These are phyloP conservation scores for Ophiothrix spiculata DNA, from an alignment of 35 echinoderm and acorn worm genomes.

Conservation along the genomic window DNA sequence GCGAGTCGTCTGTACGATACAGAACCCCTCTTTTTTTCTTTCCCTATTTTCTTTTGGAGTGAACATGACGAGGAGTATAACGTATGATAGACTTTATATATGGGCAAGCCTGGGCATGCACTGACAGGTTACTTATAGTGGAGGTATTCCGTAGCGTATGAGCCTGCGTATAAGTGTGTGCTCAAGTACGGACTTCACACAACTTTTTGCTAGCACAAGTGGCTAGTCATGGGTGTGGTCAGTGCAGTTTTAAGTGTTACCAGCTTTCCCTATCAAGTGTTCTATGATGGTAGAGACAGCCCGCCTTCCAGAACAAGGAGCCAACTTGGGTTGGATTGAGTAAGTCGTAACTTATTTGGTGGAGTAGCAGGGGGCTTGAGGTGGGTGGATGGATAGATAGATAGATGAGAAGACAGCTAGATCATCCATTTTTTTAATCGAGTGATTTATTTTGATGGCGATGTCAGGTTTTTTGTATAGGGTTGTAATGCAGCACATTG, in stretches of 20 bases:
- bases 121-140: not conserved
- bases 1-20: not conserved
- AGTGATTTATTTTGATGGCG: not conserved
- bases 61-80: not conserved
- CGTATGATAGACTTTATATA: conserved; percentile 9
- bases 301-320: not conserved
- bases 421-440: not conserved
- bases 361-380: not conserved
- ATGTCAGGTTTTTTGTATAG: not conserved
- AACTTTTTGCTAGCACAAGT: not conserved
- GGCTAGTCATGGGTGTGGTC: conserved; percentile 9
- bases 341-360: not conserved
- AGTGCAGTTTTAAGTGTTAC: not conserved
- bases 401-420: not conserved
- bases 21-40: not conserved
- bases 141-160: conserved; percentile 4
- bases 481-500: not conserved
- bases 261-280: not conserved
- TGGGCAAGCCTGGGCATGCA: conserved; percentile 7
- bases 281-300: not conserved
- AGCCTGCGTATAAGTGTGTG: not conserved
- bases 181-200: not conserved
- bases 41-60: not conserved
- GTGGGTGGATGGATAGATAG: not conserved
- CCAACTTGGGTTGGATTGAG: not conserved